Conservation (phyloP, 1,140 invertebrate species). For the Chionoecetes opilio region DNA sequence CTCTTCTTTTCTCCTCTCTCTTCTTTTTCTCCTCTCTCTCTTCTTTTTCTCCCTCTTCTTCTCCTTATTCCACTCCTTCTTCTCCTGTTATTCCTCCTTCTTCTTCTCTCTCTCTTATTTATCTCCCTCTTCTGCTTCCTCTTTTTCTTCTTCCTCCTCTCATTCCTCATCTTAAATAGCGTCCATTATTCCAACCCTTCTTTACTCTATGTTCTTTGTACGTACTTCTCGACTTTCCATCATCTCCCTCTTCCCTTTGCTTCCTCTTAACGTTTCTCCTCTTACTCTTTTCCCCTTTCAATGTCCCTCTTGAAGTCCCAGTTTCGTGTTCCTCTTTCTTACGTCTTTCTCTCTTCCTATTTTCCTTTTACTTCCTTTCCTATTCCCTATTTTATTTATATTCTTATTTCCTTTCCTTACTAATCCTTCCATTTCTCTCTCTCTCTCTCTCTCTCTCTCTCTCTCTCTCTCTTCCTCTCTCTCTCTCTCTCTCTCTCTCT, state of each 20-base stretch:
- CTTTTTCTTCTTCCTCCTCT: not conserved
- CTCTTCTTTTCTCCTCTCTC: too few species aligned
- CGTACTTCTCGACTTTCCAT: not conserved
- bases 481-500: slow-evolving; percentile 7
- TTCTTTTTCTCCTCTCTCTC: not conserved
- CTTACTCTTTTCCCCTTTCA: not conserved
- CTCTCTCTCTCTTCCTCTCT: not conserved
- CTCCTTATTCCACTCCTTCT: too few species aligned
- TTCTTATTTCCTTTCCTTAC: not conserved
- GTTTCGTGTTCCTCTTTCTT: not conserved
- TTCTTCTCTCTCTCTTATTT: too few species aligned
- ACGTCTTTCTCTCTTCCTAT: too few species aligned
- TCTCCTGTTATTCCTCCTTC: not conserved
- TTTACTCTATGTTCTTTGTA: not conserved
- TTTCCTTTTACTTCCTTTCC: too few species aligned
- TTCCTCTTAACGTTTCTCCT: not conserved
- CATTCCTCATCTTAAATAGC: too few species aligned
- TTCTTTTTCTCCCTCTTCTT: not conserved
- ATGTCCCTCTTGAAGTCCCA: not conserved
- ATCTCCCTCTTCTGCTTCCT: not conserved
- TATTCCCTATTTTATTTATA: too few species aligned
- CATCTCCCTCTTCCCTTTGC: not conserved
- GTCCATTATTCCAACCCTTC: not conserved
- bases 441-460: not conserved
- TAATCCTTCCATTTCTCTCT: not conserved